These are phyloP conservation scores for Siphamia tubifer DNA, from an alignment of 2,113 vertebrate genomes.

Conservation along the genomic window DNA sequence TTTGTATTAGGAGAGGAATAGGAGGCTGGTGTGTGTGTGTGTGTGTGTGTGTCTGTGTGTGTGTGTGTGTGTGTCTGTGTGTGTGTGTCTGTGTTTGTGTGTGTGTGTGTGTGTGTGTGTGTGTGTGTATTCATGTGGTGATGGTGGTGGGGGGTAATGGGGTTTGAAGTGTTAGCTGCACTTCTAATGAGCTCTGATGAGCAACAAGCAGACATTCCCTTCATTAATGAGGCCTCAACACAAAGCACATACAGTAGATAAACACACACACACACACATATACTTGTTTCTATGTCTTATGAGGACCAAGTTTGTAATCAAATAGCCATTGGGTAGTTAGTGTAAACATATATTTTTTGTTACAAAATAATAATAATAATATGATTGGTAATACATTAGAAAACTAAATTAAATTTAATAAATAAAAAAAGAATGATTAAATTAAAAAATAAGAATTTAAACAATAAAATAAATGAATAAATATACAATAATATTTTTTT, in stretches of 20 bases:
- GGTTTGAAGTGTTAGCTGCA: constrained; percentile 56
- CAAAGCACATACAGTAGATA: constrained; percentile 21
- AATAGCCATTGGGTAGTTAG: too few species aligned
- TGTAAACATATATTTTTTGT: too few species aligned
- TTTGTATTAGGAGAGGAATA: constrained; percentile 66
- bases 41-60: background rate
- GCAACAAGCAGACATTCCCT: constrained; percentile 62
- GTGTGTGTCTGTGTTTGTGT: background rate
- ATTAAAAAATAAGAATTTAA: too few species aligned
- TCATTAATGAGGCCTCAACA: constrained; percentile 58
- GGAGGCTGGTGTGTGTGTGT: constrained; percentile 1
- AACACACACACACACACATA: background rate
- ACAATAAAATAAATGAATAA: too few species aligned
- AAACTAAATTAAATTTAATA: too few species aligned
- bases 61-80: background rate
- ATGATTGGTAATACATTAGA: too few species aligned
- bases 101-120: constrained; percentile 4
- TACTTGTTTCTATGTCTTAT: background rate
- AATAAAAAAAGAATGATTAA: too few species aligned
- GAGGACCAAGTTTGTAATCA: too few species aligned
- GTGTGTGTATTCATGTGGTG: background rate
- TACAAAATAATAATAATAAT: too few species aligned
- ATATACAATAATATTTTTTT: too few species aligned
- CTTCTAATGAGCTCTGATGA: constrained; percentile 70
- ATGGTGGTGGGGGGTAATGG: constrained; percentile 30